phyloP scores from a whole-genome alignment of 2,113 vertebrate genomes.

The Tapirus terrestris region DNA sequence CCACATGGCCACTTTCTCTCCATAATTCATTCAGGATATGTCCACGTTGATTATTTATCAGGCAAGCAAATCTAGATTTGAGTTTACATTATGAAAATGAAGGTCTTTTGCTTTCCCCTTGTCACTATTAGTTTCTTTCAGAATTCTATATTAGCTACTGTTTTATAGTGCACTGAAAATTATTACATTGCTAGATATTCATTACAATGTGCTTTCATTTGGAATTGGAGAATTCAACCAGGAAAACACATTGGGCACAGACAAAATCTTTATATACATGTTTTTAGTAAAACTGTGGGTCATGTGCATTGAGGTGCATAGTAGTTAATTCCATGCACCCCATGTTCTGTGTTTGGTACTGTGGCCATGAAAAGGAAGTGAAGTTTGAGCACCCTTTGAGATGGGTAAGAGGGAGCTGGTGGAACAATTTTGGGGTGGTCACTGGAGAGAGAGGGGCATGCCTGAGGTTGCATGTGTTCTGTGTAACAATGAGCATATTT shows the following conservation, averaged over 20 bases:
- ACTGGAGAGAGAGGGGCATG: accelerated
- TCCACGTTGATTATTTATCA: constrained; percentile 12
- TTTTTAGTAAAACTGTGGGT: background rate
- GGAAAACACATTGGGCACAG: background rate
- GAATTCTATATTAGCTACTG: constrained; percentile 40
- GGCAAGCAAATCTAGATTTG: background rate
- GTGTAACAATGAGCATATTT: accelerated
- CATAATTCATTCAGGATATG: constrained; percentile 66
- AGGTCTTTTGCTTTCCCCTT: constrained; percentile 38
- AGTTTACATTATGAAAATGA: constrained; percentile 63
- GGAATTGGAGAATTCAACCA: background rate
- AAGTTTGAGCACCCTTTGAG: background rate
- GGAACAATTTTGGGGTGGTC: accelerated
- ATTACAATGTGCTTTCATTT: background rate
- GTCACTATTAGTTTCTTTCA: constrained; percentile 41
- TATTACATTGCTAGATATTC: background rate
- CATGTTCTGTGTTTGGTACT: background rate
- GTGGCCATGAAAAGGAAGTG: background rate
- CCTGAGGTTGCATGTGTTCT: background rate
- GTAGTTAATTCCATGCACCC: background rate
- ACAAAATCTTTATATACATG: background rate
- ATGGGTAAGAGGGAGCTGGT: too few species aligned
- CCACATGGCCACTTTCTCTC: background rate
- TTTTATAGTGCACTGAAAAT: constrained; percentile 41
- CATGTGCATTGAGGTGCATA: background rate